A percentile compares a stretch with the other conserved stretches of the same genome.
Conservation (phyloP, 2,113 vertebrate genomes). For the Balaeniceps rex region DNA sequence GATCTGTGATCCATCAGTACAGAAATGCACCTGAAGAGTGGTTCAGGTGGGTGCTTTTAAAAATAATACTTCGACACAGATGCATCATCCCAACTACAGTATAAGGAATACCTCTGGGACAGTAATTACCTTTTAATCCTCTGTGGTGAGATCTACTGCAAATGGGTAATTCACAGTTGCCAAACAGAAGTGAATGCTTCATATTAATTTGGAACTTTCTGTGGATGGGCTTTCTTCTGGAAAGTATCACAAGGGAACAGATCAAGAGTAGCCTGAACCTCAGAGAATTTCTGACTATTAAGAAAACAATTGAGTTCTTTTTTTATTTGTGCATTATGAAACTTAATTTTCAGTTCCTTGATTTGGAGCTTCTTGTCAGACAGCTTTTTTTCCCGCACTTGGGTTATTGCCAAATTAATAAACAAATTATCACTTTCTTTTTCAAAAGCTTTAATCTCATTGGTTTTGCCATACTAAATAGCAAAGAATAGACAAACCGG, state of each 20-base stretch:
- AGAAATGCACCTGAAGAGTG: not conserved
- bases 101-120: not conserved
- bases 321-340: not conserved
- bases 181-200: not conserved
- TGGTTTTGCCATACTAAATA: not conserved
- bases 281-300: not conserved
- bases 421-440: constrained; percentile 7
- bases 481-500: not conserved
- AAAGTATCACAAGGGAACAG: not conserved
- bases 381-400: not conserved
- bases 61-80: not conserved
- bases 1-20: not conserved
- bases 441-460: not conserved
- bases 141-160: not conserved
- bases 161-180: not conserved
- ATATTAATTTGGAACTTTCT: not conserved
- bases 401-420: not conserved
- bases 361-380: not conserved
- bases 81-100: not conserved
- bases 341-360: not conserved
- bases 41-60: not conserved
- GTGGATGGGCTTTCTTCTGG: constrained; percentile 9
- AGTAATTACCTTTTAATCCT: not conserved
- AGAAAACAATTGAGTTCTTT: not conserved
- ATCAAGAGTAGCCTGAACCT: not conserved